Conservation (phyloP, 2,113 vertebrate genomes). For the Narcine bancroftii region DNA sequence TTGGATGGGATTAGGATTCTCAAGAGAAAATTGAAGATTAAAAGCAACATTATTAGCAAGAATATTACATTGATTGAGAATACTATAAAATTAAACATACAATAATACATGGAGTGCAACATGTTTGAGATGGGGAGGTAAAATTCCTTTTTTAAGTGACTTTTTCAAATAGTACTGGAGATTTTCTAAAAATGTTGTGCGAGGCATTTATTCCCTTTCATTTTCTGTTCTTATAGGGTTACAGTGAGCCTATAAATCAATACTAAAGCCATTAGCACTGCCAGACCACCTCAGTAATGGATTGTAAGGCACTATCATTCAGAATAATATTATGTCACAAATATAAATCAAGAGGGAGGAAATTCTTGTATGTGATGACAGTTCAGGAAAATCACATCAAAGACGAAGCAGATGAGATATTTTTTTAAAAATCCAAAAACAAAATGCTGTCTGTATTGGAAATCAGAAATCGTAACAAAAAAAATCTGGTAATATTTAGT, state of each 20-base stretch:
- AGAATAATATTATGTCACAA: slow-evolving; percentile 43
- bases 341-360: slow-evolving; percentile 38
- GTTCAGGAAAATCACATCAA: neutral
- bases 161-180: neutral
- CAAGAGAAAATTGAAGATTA: neutral
- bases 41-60: neutral
- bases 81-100: neutral
- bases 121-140: neutral
- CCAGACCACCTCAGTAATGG: slow-evolving; percentile 40
- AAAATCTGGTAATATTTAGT: too few relatives aligned
- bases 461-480: too few relatives aligned
- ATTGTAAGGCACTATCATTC: slow-evolving; percentile 37
- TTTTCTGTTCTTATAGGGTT: slow-evolving; percentile 50
- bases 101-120: neutral
- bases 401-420: neutral
- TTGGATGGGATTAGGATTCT: neutral
- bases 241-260: slow-evolving; percentile 36
- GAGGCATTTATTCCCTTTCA: slow-evolving; percentile 43
- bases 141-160: neutral
- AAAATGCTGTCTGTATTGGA: too few relatives aligned
- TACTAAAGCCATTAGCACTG: slow-evolving; percentile 40
- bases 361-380: neutral
- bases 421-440: neutral
- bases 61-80: neutral
- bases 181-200: neutral